Evolutionary conservation across 2,797 vertebrate genomes (phyloP), one percentile per base, ranked within the genome.

Genomic region (Silurus lanzhouensis): DNA sequence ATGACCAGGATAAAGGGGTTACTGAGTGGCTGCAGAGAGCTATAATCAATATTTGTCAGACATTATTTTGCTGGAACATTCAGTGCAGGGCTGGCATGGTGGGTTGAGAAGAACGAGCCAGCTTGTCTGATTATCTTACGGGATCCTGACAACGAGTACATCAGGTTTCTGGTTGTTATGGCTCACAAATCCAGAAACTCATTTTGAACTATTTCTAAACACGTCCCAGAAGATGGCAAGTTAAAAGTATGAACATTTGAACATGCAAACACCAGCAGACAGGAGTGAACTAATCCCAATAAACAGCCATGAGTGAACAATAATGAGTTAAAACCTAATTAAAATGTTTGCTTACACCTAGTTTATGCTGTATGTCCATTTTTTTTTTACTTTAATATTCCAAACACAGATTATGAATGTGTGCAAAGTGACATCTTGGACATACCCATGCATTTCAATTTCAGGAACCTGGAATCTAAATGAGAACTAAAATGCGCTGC

Each of bases 291-390:
- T 31, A 58, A 78, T 78, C 31, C 20, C 13, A 31, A n/a, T 61
- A 22, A 78, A 61, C 31, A 22, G 63, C 60, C 38, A 31, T 46
- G 77, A 64, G 13, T 64, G 60, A 1, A 48, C 77, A 46, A 78
- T 77, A 20, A 31, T n/a, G 17, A 64, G 31, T 20, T 5, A 78
- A 6, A 46, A 58, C 27, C 57, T 22, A 5, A 22, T 38, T 77
- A 60, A 44, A 79, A 79, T 58, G 94, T 94, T 94, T 89, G 68
- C 81, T 89, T 84, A 87, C 90, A 90, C 88, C 91, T 92, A 93
- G 92, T 92, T 93, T 92, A 92, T 91, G 91, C 90, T 88, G 90
- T 25, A 17, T 17, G 44, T 48, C 60, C 20, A 79, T 63, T 13
- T 31, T 38, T 38, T 52, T 12, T 22, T 52, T 12, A 44, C 57